phyloP scores from a whole-genome alignment of 2,888 invertebrate genomes.

The Chaetogeoica ovagalla region DNA sequence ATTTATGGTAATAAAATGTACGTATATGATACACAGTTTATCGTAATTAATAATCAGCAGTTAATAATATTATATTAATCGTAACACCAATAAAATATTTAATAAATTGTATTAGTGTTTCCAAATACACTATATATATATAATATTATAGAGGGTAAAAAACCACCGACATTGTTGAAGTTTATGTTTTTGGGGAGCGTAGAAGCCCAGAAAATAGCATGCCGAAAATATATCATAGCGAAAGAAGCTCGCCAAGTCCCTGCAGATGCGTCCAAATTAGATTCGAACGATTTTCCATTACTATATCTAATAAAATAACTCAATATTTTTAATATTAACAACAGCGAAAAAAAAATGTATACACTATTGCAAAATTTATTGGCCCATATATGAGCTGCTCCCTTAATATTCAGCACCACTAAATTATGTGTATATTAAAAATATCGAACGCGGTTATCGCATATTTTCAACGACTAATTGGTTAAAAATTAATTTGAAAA shows the following conservation, averaged over 20 bases:
- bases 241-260: neutral
- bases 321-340: neutral
- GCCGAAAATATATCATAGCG: neutral
- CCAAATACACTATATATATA: neutral
- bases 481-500: too few relatives aligned
- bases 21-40: neutral
- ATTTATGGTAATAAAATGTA: neutral
- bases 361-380: neutral
- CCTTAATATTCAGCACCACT: too few relatives aligned
- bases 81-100: slow-evolving; percentile 20
- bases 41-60: slow-evolving; percentile 17
- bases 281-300: slow-evolving; percentile 30
- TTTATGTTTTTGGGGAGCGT: slow-evolving; percentile 23
- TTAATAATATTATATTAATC: neutral
- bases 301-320: slow-evolving; percentile 1
- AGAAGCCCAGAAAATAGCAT: neutral
- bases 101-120: neutral
- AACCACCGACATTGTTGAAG: neutral
- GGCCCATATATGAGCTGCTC: too few relatives aligned
- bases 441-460: too few relatives aligned
- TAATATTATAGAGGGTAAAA: neutral
- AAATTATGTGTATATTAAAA: too few relatives aligned
- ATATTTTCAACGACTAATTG: too few relatives aligned
- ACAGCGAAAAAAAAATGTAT: neutral
- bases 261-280: slow-evolving; percentile 29